Evolutionary conservation across 2,888 invertebrate species (phyloP), one percentile per base, ranked within the genome.

Genomic region (Diadegma fenestrale): DNA sequence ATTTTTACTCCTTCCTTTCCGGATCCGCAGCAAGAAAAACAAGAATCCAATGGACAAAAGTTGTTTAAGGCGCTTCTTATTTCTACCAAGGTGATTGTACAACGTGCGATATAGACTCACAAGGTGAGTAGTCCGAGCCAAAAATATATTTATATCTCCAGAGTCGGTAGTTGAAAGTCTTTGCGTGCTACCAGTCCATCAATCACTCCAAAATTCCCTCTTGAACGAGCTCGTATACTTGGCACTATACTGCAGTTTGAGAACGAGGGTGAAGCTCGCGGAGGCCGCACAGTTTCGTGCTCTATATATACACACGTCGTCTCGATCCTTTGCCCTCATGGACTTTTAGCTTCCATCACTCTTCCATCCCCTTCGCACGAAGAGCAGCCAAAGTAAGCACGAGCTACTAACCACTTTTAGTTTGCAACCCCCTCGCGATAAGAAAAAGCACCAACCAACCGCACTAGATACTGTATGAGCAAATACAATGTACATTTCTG

Each of bases 181-280:
- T 93, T 73, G 93, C 93, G 92, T 93, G 93, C 88, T 87, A 86
- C 84, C 87, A 72, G 84, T 88, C 89, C 91, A 93, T 93, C 91
- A 91, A 92, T 93, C 92, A 92, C 88, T 86, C 78, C 66, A 86
- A 89, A 89, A 89, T 91, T 90, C 89, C 75, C 85, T 80, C 82
- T 85, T 82, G 82, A 82, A 84, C 82, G 82, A 85, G 82, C 81
- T 84, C 84, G 80, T 85, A 85, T 78, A 82, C 75, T 78, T 63
- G 37, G 81, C 17, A 43, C 64, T 64, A 64, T 80, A 66, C 66
- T 88, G 83, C 83, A 86, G 79, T 33, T 19, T 61, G 68, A 45
- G 72, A 48, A 68, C 43, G 61, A 41, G 78, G 71, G 64, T 66
- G 64, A 80, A 71, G 51, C 33, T 8, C 63, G 69, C 48, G 69